Percentiles rank a stretch among this genome's conserved stretches.
These are phyloP conservation scores for Pyrgus malvae DNA, from an alignment of 2,888 invertebrate genomes.

Conservation along the genomic window DNA sequence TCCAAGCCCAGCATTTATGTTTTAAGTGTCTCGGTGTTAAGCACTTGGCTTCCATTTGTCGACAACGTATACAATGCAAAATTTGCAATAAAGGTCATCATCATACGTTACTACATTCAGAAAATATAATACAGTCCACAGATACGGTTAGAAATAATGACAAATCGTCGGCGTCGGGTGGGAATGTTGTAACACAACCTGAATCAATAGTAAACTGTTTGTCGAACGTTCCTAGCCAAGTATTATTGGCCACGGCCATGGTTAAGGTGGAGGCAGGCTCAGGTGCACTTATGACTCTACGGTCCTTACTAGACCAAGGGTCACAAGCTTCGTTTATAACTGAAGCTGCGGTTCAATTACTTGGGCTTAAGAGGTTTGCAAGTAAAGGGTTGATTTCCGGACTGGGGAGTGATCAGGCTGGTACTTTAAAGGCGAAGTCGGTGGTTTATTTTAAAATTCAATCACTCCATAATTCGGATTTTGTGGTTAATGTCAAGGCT, in stretches of 20 bases:
- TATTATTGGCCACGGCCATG: slow-evolving; percentile 33
- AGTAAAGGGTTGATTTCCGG: slow-evolving; percentile 21
- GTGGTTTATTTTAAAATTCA: slow-evolving; percentile 28
- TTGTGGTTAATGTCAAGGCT: slow-evolving; percentile 28
- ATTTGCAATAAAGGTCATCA: slow-evolving; percentile 28
- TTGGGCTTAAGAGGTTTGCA: slow-evolving; percentile 28
- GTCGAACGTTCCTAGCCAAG: slow-evolving; percentile 18
- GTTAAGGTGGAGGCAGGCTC: slow-evolving; percentile 26
- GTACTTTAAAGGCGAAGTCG: slow-evolving; percentile 4
- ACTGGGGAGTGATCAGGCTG: slow-evolving; percentile 17
- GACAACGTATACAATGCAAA: slow-evolving; percentile 25
- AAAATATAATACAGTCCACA: background rate
- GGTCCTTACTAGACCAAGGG: slow-evolving; percentile 38
- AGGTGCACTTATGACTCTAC: slow-evolving; percentile 19
- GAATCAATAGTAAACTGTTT: slow-evolving; percentile 19
- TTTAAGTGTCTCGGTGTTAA: slow-evolving; percentile 36
- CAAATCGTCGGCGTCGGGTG: background rate
- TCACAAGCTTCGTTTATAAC: slow-evolving; percentile 39
- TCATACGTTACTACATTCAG: slow-evolving; percentile 34
- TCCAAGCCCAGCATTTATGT: slow-evolving; percentile 30
- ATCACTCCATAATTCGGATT: slow-evolving; percentile 27
- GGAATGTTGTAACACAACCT: slow-evolving; percentile 12
- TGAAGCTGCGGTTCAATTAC: slow-evolving; percentile 30
- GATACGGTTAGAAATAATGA: background rate
- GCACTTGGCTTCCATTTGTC: slow-evolving; percentile 34